Evolutionary conservation across 2,888 invertebrate species (phyloP), one percentile per base, ranked within the genome.

Genomic region (Drosophila engyochracea): DNA sequence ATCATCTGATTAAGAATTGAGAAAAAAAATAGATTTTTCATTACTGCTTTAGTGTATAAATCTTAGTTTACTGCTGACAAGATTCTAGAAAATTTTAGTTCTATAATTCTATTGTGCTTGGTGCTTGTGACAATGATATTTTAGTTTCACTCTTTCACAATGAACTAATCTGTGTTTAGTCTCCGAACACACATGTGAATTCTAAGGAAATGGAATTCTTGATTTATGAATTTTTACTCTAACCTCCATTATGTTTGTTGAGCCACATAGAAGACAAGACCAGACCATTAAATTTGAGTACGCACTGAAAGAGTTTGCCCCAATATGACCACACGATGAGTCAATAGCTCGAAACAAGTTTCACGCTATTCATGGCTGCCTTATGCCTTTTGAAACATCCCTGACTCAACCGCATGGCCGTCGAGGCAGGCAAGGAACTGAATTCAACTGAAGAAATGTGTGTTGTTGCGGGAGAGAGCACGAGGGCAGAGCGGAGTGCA

Each of bases 321-420:
- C 53, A 59, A 39, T 54, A 70, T 78, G 83, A 83, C 76, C 76
- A 70, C 57, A 72, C 74, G 76, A 80, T 80, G 79, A 89, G 79
- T 80, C 76, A 86, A 72, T 79, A 74, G 74, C 47, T 76, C 59
- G 77, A 72, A 82, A 69, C 87, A 60, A 58, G 79, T 82, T 75
- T 74, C 58, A 70, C 41, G 75, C 69, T 53, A 67, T 35, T 54
- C 19, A 31, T 44, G 58, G 51, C 60, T 55, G 35, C 33, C 28
- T 6, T 28, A 3, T 33, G 37, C n/a, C 54, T 25, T n/a, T 22
- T 7, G 22, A 69, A 51, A 57, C 64, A 49, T 22, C 60, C 61
- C 52, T 39, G 70, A 33, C 54, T 33, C 39, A 54, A 44, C 49
- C 59, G 12, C 57, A 47, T 57, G 63, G 28, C 59, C 37, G 58